phyloP scores from a whole-genome alignment of 2,113 vertebrate genomes.

The Oplegnathus fasciatus region DNA sequence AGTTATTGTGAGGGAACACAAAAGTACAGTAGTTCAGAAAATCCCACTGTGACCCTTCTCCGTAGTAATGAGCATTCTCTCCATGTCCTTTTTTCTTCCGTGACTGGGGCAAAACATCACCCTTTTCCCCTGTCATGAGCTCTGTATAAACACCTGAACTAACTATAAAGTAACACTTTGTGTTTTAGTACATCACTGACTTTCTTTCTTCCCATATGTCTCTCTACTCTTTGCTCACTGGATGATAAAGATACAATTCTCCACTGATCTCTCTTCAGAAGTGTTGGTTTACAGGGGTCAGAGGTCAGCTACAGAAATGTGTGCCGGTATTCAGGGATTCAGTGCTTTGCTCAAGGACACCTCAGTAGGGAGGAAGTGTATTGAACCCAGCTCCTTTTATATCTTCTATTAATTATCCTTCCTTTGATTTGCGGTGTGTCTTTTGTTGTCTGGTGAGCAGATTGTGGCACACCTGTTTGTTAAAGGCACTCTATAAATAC shows the following conservation, averaged over 20 bases:
- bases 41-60: not conserved
- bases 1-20: not conserved
- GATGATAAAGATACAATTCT: not conserved
- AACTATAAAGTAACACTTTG: not conserved
- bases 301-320: not conserved
- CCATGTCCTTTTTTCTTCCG: not conserved
- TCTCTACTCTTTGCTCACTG: not conserved
- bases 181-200: not conserved
- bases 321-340: slow-evolving; percentile 6
- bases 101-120: not conserved
- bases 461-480: slow-evolving; percentile 33
- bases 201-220: not conserved
- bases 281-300: not conserved
- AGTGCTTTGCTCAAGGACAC: slow-evolving; percentile 34
- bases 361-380: not conserved
- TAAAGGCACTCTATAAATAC: slow-evolving; percentile 46
- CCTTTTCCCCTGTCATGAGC: not conserved
- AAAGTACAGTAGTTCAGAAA: not conserved
- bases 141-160: not conserved
- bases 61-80: not conserved
- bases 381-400: not conserved
- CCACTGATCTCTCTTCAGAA: not conserved
- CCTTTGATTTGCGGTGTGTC: slow-evolving; percentile 1
- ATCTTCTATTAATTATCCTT: slow-evolving; percentile 25
- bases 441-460: slow-evolving; percentile 23